phyloP scores from a whole-genome alignment of 1,140 invertebrate species.

The Prorops nasuta region DNA sequence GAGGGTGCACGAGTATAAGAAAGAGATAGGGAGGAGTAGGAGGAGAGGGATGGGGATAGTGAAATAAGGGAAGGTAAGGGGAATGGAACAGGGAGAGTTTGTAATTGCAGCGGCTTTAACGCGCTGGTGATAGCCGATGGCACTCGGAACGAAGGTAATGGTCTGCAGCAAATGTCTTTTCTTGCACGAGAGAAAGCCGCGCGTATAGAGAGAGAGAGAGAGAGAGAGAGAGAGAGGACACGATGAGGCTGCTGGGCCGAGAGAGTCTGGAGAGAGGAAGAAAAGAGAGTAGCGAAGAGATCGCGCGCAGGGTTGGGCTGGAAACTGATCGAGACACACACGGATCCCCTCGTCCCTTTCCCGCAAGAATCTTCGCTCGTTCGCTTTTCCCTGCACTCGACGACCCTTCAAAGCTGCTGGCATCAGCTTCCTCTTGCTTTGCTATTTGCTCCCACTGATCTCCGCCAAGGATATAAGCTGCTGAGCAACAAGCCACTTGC shows the following conservation, averaged over 20 bases:
- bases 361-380: neutral
- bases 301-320: neutral
- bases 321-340: neutral
- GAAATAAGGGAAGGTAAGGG: conserved; percentile 17
- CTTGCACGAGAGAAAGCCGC: too few species aligned
- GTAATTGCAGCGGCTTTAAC: conserved; percentile 54
- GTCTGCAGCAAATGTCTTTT: conserved; percentile 43
- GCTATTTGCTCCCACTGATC: too few species aligned
- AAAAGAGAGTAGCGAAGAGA: neutral
- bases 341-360: neutral
- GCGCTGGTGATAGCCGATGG: conserved; percentile 51
- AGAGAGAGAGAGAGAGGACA: neutral
- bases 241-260: conserved; percentile 1
- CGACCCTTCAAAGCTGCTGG: too few species aligned
- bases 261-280: neutral
- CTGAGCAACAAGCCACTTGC: neutral
- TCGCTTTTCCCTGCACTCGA: neutral
- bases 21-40: neutral
- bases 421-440: too few species aligned
- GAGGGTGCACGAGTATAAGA: conserved; percentile 3
- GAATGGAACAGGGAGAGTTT: conserved; percentile 45
- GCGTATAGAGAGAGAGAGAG: neutral
- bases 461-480: neutral
- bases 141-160: conserved; percentile 43
- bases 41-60: neutral